Percentiles rank a stretch among this genome's conserved stretches.
phyloP scores from a whole-genome alignment of 2,113 vertebrate genomes.

The Pterocles gutturalis region DNA sequence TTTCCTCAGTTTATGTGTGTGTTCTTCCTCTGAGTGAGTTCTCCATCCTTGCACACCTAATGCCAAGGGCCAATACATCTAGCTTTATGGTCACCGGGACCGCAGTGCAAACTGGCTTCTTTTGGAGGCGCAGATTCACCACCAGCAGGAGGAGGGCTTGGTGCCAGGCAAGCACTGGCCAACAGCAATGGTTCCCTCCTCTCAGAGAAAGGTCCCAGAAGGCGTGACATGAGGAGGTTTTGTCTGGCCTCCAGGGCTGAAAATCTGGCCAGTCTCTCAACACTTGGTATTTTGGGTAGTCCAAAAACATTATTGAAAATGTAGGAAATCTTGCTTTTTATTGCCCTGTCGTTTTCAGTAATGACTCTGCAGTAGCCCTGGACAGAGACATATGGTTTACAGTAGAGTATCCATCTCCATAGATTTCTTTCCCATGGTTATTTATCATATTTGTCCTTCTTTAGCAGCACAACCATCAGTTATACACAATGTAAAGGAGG shows the following conservation, averaged over 20 bases:
- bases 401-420: conserved; percentile 24
- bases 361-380: not conserved
- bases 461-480: not conserved
- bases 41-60: not conserved
- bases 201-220: not conserved
- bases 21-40: not conserved
- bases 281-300: not conserved
- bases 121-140: not conserved
- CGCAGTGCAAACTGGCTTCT: conserved; percentile 7
- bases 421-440: not conserved
- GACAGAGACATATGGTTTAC: conserved; percentile 34
- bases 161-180: not conserved
- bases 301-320: not conserved
- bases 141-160: not conserved
- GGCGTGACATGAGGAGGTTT: not conserved
- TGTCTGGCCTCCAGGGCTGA: conserved; percentile 21
- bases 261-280: conserved; percentile 14
- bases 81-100: not conserved
- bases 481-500: not conserved
- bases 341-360: not conserved
- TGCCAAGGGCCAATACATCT: not conserved
- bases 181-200: not conserved
- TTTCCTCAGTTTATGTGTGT: not conserved
- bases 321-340: conserved; percentile 23
- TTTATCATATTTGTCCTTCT: conserved; percentile 50